Conservation (phyloP, 2,888 invertebrate genomes). For the Chalcosyrphus nemorum region DNA sequence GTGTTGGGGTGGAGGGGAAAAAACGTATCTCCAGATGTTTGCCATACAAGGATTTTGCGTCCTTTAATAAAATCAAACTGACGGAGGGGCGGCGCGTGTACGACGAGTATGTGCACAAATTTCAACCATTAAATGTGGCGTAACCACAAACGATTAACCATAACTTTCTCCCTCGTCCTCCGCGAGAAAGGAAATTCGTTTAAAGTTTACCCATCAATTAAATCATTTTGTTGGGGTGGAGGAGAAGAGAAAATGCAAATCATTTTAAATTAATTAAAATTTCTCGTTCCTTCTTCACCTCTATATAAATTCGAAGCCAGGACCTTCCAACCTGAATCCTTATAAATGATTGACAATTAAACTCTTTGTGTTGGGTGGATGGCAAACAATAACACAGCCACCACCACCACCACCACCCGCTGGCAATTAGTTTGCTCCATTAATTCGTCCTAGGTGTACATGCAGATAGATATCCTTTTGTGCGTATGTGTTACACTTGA, state of each 20-base stretch:
- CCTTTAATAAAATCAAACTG: background rate
- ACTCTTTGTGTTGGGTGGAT: constrained; percentile 1
- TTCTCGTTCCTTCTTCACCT: background rate
- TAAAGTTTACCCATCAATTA: constrained; percentile 50
- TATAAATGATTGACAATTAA: constrained; percentile 51
- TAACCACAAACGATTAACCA: constrained; percentile 28
- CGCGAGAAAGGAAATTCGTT: background rate
- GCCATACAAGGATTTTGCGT: background rate
- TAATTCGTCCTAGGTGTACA: constrained; percentile 25
- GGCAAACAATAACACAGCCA: too few species aligned
- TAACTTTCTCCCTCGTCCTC: background rate
- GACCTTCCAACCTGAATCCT: background rate
- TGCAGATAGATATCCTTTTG: background rate
- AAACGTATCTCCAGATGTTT: background rate
- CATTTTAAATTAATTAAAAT: constrained; percentile 56
- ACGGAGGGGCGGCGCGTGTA: too few species aligned
- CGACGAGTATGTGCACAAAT: constrained; percentile 7
- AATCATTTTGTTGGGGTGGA: background rate
- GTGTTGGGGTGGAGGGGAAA: background rate
- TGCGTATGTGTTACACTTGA: constrained; percentile 11
- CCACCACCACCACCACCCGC: too few species aligned
- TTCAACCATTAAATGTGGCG: background rate
- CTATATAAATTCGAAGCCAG: background rate
- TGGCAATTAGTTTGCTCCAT: constrained; percentile 52
- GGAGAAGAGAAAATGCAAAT: constrained; percentile 21